phyloP scores from a whole-genome alignment of 2,888 invertebrate species.

The Lycia hirtaria region DNA sequence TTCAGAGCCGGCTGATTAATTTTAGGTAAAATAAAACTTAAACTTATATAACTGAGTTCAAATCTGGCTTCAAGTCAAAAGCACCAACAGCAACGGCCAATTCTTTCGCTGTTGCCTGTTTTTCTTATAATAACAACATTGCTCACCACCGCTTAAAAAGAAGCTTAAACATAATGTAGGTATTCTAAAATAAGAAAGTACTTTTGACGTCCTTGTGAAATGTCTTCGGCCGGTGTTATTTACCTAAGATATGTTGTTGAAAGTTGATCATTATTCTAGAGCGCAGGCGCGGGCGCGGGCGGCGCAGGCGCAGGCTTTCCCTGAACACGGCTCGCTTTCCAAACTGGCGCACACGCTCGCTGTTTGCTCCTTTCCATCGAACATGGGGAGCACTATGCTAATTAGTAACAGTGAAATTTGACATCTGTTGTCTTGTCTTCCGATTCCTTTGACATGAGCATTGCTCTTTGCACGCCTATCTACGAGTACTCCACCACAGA shows the following conservation, averaged over 20 bases:
- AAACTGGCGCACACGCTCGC: constrained; percentile 21
- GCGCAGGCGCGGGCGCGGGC: constrained; percentile 18
- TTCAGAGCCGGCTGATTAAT: too few relatives aligned
- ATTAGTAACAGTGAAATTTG: too few relatives aligned
- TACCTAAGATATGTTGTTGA: constrained; percentile 29
- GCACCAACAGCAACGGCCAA: too few relatives aligned
- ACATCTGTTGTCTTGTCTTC: too few relatives aligned
- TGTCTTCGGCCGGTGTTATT: constrained; percentile 10
- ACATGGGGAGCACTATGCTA: constrained; percentile 6
- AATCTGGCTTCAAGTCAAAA: too few relatives aligned
- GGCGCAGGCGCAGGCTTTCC: constrained; percentile 30
- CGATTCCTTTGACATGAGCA: too few relatives aligned
- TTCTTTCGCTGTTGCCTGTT: too few relatives aligned
- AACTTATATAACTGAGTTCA: too few relatives aligned
- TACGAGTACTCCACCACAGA: too few relatives aligned
- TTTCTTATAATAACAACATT: too few relatives aligned
- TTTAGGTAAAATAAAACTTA: too few relatives aligned
- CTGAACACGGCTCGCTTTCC: constrained; percentile 41
- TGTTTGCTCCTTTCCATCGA: not conserved
- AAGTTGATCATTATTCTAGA: constrained; percentile 45
- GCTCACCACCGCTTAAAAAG: not conserved
- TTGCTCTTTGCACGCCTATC: too few relatives aligned
- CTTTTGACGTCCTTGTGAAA: constrained; percentile 9
- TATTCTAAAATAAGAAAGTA: not conserved
- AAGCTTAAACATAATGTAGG: not conserved